These are phyloP conservation scores for Poeciliopsis gracilis DNA, from an alignment of 2,797 vertebrate species.

Conservation along the genomic window DNA sequence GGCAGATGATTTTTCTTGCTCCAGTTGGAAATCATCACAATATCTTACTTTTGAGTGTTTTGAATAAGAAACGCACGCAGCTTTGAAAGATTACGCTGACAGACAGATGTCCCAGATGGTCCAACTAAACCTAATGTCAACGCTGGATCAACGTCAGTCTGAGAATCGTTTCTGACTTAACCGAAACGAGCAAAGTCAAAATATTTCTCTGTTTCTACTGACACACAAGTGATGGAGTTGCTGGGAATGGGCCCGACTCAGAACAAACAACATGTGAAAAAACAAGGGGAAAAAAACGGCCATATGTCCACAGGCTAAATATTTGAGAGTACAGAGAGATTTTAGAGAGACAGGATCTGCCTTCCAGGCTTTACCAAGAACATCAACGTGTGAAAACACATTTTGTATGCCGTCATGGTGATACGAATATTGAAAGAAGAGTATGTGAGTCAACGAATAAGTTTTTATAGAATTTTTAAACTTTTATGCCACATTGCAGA, in stretches of 20 bases:
- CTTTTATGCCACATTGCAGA: neutral
- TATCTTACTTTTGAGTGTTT: constrained; percentile 6
- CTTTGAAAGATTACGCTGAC: constrained; percentile 4
- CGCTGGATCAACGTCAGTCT: neutral
- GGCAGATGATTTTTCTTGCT: constrained; percentile 3
- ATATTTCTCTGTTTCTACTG: constrained; percentile 3
- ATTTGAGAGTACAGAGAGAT: neutral
- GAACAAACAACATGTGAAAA: constrained; percentile 9
- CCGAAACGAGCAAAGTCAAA: constrained; percentile 10
- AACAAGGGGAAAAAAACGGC: neutral
- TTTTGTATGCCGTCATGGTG: neutral
- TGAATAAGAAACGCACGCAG: neutral
- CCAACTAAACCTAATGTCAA: neutral
- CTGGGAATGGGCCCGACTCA: neutral
- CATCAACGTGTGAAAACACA: neutral
- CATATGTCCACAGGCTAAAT: neutral
- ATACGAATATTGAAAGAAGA: neutral
- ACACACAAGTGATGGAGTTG: neutral
- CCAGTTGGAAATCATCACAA: constrained; percentile 8
- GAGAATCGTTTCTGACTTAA: constrained; percentile 9
- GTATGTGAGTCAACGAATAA: neutral
- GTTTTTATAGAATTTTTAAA: neutral
- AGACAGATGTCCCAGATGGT: constrained; percentile 9
- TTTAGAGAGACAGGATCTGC: neutral
- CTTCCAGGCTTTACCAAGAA: neutral